These are phyloP conservation scores for Conopomorpha cramerella DNA, from an alignment of 1,140 invertebrate species.

Conservation along the genomic window DNA sequence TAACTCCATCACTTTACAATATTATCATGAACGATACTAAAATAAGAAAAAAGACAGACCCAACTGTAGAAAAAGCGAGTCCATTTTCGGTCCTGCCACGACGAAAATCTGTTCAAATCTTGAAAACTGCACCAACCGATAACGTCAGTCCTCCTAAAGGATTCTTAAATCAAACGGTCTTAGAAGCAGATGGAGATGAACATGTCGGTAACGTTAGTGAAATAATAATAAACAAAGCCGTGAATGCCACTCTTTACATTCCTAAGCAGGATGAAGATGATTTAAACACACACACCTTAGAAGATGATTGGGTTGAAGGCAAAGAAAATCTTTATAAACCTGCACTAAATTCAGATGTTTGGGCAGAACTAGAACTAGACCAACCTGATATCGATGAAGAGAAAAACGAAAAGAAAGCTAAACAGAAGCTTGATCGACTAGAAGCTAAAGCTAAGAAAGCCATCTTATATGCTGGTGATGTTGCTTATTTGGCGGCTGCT, in stretches of 20 bases:
- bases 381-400: conserved; percentile 34
- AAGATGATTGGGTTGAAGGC: conserved; percentile 35
- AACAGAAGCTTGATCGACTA: conserved; percentile 33
- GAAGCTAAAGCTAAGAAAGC: conserved; percentile 48
- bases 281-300: conserved; percentile 19
- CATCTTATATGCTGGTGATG: conserved; percentile 44
- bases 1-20: conserved; percentile 16
- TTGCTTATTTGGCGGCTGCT: conserved; percentile 43
- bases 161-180: conserved; percentile 42
- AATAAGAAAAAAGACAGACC: conserved; percentile 3
- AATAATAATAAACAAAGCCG: conserved; percentile 28
- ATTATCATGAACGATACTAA: conserved; percentile 25
- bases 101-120: conserved; percentile 16
- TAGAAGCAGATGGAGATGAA: conserved; percentile 26
- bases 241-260: conserved; percentile 21
- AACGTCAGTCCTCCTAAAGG: conserved; percentile 25
- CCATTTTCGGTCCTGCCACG: conserved; percentile 28
- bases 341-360: conserved; percentile 27
- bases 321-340: conserved; percentile 25
- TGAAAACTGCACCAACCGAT: conserved; percentile 9
- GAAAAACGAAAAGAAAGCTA: conserved; percentile 29
- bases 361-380: conserved; percentile 42
- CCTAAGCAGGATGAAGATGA: conserved; percentile 28
- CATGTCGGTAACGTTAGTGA: conserved; percentile 20
- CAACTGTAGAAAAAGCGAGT: conserved; percentile 4